Percentiles rank a stretch among this genome's conserved stretches.
Conservation (phyloP, 2,888 invertebrate species). For the Xanthostigma xanthostigma region DNA sequence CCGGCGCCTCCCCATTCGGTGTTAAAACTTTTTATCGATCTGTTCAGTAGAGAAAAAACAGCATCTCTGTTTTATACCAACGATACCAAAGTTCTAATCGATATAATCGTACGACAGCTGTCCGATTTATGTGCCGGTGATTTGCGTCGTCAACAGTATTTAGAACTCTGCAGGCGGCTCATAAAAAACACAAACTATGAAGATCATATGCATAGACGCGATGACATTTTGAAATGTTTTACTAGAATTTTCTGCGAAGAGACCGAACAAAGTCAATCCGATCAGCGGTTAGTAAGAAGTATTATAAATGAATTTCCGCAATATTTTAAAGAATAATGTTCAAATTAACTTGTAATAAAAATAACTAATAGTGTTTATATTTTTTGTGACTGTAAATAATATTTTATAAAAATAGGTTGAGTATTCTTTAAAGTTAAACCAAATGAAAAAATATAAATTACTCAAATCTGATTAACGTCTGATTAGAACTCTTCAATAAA, state of each 20-base stretch:
- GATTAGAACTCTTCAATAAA: too few species aligned
- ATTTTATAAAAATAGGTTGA: too few species aligned
- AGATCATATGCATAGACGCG: slow-evolving; percentile 63
- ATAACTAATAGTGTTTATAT: too few species aligned
- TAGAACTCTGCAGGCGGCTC: slow-evolving; percentile 64
- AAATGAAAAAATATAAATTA: too few species aligned
- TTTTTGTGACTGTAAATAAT: too few species aligned
- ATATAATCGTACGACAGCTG: slow-evolving; percentile 81
- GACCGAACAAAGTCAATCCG: slow-evolving; percentile 52
- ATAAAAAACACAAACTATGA: slow-evolving; percentile 69
- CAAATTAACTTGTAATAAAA: too few species aligned
- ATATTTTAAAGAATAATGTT: slow-evolving; percentile 44
- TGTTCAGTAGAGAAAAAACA: slow-evolving; percentile 65
- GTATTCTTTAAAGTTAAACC: too few species aligned
- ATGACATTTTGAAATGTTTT: slow-evolving; percentile 72
- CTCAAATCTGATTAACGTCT: too few species aligned
- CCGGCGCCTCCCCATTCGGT: slow-evolving; percentile 71
- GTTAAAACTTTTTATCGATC: slow-evolving; percentile 73
- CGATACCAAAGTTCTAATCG: slow-evolving; percentile 84
- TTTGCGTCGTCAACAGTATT: slow-evolving; percentile 57
- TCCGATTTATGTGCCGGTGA: slow-evolving; percentile 83
- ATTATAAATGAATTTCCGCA: slow-evolving; percentile 77
- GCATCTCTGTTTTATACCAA: slow-evolving; percentile 87
- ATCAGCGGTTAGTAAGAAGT: slow-evolving; percentile 64
- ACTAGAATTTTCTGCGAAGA: slow-evolving; percentile 79